Conservation (phyloP, 2,888 invertebrate genomes). For the Plebejus anna region DNA sequence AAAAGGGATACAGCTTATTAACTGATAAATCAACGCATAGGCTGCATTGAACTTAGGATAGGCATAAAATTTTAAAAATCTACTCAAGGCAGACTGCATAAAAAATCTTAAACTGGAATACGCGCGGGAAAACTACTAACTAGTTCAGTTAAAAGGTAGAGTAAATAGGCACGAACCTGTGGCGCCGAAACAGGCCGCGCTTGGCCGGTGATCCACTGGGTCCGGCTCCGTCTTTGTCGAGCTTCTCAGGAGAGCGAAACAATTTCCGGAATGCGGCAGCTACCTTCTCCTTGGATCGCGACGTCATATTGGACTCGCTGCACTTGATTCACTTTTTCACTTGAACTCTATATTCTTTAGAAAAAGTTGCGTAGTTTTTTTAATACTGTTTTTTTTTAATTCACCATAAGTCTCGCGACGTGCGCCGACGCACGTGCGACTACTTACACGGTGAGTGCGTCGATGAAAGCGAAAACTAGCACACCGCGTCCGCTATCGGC, state of each 20-base stretch:
- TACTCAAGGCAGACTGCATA: neutral
- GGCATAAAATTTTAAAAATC: neutral
- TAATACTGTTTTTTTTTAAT: conserved; percentile 29
- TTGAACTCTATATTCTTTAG: conserved; percentile 32
- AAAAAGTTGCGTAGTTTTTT: neutral
- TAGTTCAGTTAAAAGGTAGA: neutral
- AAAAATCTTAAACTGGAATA: too few species aligned
- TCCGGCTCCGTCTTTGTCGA: conserved; percentile 82
- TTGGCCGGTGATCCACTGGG: conserved; percentile 82
- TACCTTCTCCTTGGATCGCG: conserved; percentile 89
- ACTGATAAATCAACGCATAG: neutral
- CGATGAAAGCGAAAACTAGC: conserved; percentile 69
- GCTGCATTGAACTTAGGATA: neutral
- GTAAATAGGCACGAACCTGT: conserved; percentile 54
- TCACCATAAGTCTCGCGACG: conserved; percentile 47
- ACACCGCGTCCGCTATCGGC: conserved; percentile 60
- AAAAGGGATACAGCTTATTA: neutral
- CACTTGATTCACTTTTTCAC: conserved; percentile 41
- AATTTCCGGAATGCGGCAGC: conserved; percentile 89
- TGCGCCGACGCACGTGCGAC: conserved; percentile 58
- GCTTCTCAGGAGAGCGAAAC: conserved; percentile 86
- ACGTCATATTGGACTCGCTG: conserved; percentile 80
- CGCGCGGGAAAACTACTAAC: too few species aligned
- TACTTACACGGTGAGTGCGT: conserved; percentile 55
- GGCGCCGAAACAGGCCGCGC: conserved; percentile 71